Evolutionary conservation across 2,888 invertebrate genomes (phyloP).

Genomic region (Phalangium opilio): DNA sequence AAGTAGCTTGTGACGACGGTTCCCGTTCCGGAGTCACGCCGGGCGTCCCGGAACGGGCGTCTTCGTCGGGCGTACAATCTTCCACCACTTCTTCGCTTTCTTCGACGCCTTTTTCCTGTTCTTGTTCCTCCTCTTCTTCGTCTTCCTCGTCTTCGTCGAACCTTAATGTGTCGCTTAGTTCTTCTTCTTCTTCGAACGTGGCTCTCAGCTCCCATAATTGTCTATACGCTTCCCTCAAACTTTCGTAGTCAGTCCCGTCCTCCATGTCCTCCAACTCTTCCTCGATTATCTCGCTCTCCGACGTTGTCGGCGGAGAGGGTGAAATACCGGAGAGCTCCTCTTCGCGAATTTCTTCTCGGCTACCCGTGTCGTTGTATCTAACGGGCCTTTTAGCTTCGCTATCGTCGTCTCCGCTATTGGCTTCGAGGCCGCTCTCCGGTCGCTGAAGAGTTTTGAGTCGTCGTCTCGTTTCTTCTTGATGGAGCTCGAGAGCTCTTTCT

Average conservation of each 20-base stretch:
- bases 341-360: constrained; percentile 35
- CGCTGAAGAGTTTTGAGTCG: constrained; percentile 1
- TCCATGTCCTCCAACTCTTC: constrained; percentile 16
- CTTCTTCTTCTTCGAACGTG: constrained; percentile 33
- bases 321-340: constrained; percentile 23
- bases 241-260: constrained; percentile 20
- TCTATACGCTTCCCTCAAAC: constrained; percentile 30
- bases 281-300: constrained; percentile 18
- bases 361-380: constrained; percentile 37
- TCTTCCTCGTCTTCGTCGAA: constrained; percentile 13
- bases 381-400: constrained; percentile 24
- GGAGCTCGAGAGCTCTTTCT: constrained; percentile 15
- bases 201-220: constrained; percentile 36
- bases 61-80: too few relatives aligned
- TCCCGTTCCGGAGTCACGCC: too few relatives aligned
- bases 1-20: background rate
- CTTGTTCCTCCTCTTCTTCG: constrained; percentile 5
- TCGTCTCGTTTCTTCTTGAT: constrained; percentile 12
- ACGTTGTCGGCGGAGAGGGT: constrained; percentile 16
- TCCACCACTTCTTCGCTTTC: constrained; percentile 6
- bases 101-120: constrained; percentile 11
- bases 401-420: constrained; percentile 22
- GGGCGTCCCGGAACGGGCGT: too few relatives aligned
- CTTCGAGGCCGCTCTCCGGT: constrained; percentile 4
- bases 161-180: constrained; percentile 29